Percentiles rank a stretch among this genome's conserved stretches.
These are phyloP conservation scores for Molothrus aeneus DNA, from an alignment of 2,797 vertebrate genomes.

Conservation along the genomic window DNA sequence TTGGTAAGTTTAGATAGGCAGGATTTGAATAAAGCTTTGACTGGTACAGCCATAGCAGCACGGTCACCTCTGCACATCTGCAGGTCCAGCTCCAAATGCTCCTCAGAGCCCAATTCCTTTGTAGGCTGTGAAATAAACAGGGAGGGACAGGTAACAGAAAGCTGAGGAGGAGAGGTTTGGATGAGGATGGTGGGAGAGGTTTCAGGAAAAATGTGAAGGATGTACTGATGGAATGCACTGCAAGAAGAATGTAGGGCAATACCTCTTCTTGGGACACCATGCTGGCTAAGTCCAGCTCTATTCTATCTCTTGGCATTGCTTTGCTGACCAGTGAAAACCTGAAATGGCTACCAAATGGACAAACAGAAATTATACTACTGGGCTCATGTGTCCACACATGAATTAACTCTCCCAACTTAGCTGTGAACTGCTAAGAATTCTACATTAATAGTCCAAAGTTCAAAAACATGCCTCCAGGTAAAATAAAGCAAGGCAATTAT, in stretches of 20 bases:
- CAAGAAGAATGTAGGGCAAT: neutral
- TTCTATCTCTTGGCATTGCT: neutral
- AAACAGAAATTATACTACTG: neutral
- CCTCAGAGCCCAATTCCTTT: constrained; percentile 34
- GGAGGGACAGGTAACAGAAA: neutral
- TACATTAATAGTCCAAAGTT: neutral
- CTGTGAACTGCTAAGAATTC: neutral
- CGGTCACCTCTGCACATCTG: neutral
- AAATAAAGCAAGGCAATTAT: neutral
- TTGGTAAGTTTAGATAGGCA: constrained; percentile 44
- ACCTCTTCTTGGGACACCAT: neutral
- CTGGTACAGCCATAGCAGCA: neutral
- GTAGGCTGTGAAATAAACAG: constrained; percentile 22
- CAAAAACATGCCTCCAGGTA: neutral
- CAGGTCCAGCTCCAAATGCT: constrained; percentile 31
- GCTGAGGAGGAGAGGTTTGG: neutral
- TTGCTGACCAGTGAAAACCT: neutral
- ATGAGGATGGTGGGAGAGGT: neutral
- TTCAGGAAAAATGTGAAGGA: neutral
- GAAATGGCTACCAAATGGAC: neutral
- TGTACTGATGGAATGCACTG: neutral
- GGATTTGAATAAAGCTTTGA: neutral
- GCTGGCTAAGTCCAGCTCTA: neutral
- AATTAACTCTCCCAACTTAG: neutral
- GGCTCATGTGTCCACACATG: neutral